Percentiles rank a stretch among this genome's conserved stretches.
phyloP scores from a whole-genome alignment of 2,888 invertebrate genomes.

The Prenolepis imparis region DNA sequence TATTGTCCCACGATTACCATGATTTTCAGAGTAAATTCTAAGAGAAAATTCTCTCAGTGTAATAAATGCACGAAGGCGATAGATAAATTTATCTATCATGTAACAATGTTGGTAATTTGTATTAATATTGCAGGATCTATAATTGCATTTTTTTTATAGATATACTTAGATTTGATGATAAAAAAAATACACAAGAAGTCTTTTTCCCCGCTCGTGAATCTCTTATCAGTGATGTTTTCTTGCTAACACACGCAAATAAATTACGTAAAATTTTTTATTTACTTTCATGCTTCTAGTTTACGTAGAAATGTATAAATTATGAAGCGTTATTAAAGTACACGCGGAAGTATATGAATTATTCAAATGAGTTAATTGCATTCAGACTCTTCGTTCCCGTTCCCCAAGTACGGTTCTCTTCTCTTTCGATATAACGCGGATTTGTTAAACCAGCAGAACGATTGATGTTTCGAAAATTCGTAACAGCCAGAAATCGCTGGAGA shows the following conservation, averaged over 20 bases:
- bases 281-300: conserved; percentile 49
- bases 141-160: no score
- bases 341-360: conserved; percentile 48
- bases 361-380: conserved; percentile 45
- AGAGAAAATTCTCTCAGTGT: no score
- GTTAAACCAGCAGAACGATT: conserved; percentile 1
- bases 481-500: background rate
- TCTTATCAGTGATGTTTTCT: conserved; percentile 24
- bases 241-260: conserved; percentile 32
- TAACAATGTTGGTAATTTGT: no score
- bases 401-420: conserved; percentile 16
- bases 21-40: no score
- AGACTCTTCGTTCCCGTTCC: conserved; percentile 32
- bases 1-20: no score
- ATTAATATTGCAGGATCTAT: no score
- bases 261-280: conserved; percentile 50
- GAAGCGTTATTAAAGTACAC: conserved; percentile 30
- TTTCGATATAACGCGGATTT: conserved; percentile 10
- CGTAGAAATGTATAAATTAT: conserved; percentile 40
- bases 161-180: no score
- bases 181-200: background rate
- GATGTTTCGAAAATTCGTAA: background rate
- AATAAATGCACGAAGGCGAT: no score
- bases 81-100: no score
- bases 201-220: background rate